A percentile compares a stretch with the other conserved stretches of the same genome.
Conservation (phyloP, 2,797 vertebrate species). For the Knipowitschia caucasica region DNA sequence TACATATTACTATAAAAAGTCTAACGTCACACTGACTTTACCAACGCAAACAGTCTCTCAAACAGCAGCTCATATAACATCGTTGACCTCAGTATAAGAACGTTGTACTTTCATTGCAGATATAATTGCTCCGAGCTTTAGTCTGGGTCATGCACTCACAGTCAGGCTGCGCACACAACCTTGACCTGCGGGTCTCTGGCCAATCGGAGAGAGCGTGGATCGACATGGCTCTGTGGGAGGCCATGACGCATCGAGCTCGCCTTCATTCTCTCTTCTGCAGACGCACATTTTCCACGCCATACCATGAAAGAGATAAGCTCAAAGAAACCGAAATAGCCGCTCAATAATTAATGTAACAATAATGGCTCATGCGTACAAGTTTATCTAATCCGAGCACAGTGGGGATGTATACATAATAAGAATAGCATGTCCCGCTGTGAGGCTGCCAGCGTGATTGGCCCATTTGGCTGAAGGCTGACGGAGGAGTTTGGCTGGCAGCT, state of each 20-base stretch:
- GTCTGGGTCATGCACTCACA: constrained; percentile 27
- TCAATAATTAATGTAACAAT: constrained; percentile 62
- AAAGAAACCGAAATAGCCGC: constrained; percentile 40
- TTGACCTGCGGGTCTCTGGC: constrained; percentile 54
- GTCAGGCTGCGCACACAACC: constrained; percentile 37
- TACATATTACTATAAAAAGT: too few species aligned
- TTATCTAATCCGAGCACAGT: constrained; percentile 48
- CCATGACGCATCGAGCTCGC: constrained; percentile 35
- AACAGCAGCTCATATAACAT: too few species aligned
- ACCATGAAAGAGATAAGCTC: constrained; percentile 36
- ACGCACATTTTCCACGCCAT: constrained; percentile 24
- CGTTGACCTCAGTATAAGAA: too few species aligned
- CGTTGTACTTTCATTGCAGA: too few species aligned
- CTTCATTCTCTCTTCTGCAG: constrained; percentile 22
- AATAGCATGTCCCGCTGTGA: constrained; percentile 51
- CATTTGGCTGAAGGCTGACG: constrained; percentile 51
- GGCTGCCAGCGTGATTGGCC: constrained; percentile 51
- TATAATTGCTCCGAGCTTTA: too few species aligned
- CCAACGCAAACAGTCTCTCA: too few species aligned
- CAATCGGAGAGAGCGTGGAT: constrained; percentile 39
- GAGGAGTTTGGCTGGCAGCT: constrained; percentile 46
- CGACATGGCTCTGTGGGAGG: constrained; percentile 31
- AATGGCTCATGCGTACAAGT: constrained; percentile 45
- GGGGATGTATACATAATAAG: constrained; percentile 58
- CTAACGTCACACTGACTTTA: too few species aligned